Percentiles rank a stretch among this genome's conserved stretches.
These are phyloP conservation scores for Staurois parvus DNA, from an alignment of 2,797 vertebrate genomes.

Conservation along the genomic window DNA sequence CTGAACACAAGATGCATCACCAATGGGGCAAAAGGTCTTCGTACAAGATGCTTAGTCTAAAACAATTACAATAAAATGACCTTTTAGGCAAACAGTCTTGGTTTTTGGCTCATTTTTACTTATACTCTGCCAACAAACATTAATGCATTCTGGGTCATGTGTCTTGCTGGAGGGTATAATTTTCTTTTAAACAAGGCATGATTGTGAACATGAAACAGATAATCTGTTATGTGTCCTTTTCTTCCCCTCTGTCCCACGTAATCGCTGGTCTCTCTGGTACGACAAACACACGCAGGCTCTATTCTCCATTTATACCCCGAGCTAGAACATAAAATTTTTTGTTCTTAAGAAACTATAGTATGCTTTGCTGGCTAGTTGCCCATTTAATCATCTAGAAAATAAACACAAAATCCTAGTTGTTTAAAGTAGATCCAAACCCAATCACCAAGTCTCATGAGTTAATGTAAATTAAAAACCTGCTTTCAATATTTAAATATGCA, in stretches of 20 bases:
- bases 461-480: background rate
- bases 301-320: conserved; percentile 54
- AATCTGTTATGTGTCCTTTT: conserved; percentile 63
- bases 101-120: conserved; percentile 54
- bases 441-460: background rate
- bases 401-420: background rate
- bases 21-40: conserved; percentile 19
- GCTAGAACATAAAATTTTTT: conserved; percentile 62
- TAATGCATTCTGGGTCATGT: conserved; percentile 62
- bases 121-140: conserved; percentile 59
- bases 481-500: background rate
- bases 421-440: background rate
- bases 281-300: conserved; percentile 57
- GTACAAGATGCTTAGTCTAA: conserved; percentile 39
- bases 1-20: background rate
- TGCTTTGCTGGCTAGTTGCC: conserved; percentile 53
- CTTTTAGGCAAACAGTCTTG: conserved; percentile 62
- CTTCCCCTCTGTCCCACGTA: conserved; percentile 61
- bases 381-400: conserved; percentile 25
- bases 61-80: conserved; percentile 61
- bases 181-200: conserved; percentile 63
- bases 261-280: conserved; percentile 55
- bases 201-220: conserved; percentile 61
- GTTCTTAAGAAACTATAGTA: conserved; percentile 58
- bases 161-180: conserved; percentile 59